Evolutionary conservation across 2,113 vertebrate genomes (phyloP).

Genomic region (Phocoena phocoena): DNA sequence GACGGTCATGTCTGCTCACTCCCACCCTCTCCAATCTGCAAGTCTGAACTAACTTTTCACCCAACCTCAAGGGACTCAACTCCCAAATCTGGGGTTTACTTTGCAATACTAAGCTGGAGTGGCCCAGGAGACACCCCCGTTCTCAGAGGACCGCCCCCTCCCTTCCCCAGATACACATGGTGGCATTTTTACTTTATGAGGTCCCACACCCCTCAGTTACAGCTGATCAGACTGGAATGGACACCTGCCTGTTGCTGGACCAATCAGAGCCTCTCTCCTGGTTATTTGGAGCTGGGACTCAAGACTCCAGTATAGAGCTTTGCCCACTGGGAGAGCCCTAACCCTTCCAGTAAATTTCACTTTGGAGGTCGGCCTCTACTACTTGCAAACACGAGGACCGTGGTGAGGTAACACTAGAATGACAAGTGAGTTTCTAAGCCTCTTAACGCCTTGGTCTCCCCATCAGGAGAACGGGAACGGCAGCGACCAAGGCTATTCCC

Average conservation of each 20-base stretch:
- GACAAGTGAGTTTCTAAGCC: accelerated
- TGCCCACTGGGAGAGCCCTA: background rate
- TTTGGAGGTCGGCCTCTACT: background rate
- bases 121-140: background rate
- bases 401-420: background rate
- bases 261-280: background rate
- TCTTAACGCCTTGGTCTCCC: background rate
- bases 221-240: background rate
- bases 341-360: background rate
- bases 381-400: accelerated
- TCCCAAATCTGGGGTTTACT: background rate
- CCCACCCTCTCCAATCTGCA: background rate
- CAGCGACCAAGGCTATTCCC: accelerated
- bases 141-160: background rate
- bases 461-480: background rate
- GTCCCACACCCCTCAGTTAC: accelerated
- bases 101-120: too few species aligned
- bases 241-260: background rate
- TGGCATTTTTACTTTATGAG: background rate
- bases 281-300: background rate
- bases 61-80: background rate
- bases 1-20: background rate
- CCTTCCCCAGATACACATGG: background rate
- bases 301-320: background rate
- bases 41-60: background rate